Base-by-base conservation (phyloP, 2,113 vertebrate genomes). In the Megaceryle maxima region DNA sequence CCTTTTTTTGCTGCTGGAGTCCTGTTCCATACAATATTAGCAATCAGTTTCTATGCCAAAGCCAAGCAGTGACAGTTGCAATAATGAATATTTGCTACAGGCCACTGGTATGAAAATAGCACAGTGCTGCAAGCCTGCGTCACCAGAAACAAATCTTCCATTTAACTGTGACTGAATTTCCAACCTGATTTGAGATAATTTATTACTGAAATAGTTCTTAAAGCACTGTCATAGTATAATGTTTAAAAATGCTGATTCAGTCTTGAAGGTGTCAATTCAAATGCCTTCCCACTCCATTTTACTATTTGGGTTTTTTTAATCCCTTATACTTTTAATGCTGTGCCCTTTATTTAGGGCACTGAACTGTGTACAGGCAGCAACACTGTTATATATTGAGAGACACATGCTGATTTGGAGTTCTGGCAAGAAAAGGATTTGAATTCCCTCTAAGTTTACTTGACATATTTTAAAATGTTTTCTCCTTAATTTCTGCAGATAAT, bases 31-130 rank as follows among this genome's bases (percentile, higher is more conserved):
- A 76, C 77, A 94, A 63, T 94, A 91, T 95, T 91, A 96, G 85
- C 92, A 94, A 70, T 95, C 88, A 94, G 51, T 88, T 92, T 96
- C 59, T 69, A 63, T 57, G 87, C 64, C 82, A 97, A 92, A 95
- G 77, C 96, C 87, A 95, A 95, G 85, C 44, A 87, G 57, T 91
- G 87, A 94, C 95, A 96, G 96, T 97, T 95, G 69, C 76, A 97
- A 87, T 96, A 97, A 95, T 94, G 95, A 97, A 57, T 97, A 96
- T 94, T 97, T 98, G 95, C 94, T 97, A 37, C 64, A n/a, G 91
- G 94, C 73, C 39, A 37, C 76, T 96, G 92, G 87, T 87, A 96
- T 94, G 92, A 95, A 97, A 97, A 96, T 57, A 74, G 79, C 90
- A 79, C 56, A 80, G 81, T 90, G 77, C 82, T 91, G 55, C 51